Base-by-base conservation (phyloP, 2,888 invertebrate genomes). In the Orthosia gracilis region DNA sequence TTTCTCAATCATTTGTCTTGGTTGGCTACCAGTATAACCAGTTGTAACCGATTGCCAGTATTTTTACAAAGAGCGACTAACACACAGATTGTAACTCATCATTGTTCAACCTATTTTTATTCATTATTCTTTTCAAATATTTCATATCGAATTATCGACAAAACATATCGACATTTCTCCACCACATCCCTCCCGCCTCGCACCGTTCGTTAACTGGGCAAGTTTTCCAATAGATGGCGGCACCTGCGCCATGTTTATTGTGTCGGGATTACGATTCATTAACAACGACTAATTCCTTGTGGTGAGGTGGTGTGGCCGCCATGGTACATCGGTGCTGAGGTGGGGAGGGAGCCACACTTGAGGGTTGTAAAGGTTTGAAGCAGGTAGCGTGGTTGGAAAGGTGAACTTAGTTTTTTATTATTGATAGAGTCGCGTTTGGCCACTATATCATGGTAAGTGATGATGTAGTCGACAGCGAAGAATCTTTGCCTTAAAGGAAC, bases 181-280 rank as follows among this genome's bases (percentile, higher is more conserved):
- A 55, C 73, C 73, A 69, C 76, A 45, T 55, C 26, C 12, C 26
- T 69, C n/a, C 49, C 69, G 69, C 66, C 63, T 72, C 76, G 80
- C 86, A 83, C 87, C 89, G 90, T 89, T 89, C 89, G 93, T 92
- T 92, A 93, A 92, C 91, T 90, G 90, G 82, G 87, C 91, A 94
- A 94, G 94, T 94, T 94, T 93, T 92, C 92, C 94, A 94, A 93
- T 94, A 93, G 91, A 87, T 87, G 87, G 86, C 88, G 71, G 88
- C 94, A 94, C 94, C 94, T 94, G 94, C 86, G 84, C 89, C 90
- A 91, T 94, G 94, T 94, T 94, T 94, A 94, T 94, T 90, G 94
- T 92, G 86, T 86, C 85, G 80, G 78, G 79, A 82, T 82, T 84
- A 73, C 87, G 74, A 87, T 81, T 87, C 78, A 86, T 87, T 86